These are phyloP conservation scores for Andricus curvator DNA, from an alignment of 2,888 invertebrate species.

Conservation along the genomic window DNA sequence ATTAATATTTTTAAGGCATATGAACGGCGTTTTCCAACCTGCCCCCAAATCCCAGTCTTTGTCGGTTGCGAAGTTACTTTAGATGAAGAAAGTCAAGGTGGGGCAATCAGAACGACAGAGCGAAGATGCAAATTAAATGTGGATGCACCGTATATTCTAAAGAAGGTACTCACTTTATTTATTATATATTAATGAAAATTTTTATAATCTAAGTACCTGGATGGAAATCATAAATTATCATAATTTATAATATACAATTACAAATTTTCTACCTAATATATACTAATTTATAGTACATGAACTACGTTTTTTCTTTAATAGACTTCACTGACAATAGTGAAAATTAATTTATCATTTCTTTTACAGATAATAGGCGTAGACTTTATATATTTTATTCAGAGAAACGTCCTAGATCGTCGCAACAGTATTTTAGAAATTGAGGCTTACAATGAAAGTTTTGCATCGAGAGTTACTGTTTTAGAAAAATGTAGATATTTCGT, in stretches of 20 bases:
- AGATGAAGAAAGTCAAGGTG: conserved; percentile 88
- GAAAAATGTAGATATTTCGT: conserved; percentile 94
- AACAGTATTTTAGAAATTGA: conserved; percentile 91
- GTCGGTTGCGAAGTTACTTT: conserved; percentile 90
- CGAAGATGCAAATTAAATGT: conserved; percentile 93
- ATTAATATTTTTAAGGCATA: conserved; percentile 86
- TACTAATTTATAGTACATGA: too few relatives aligned
- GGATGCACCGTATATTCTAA: conserved; percentile 95
- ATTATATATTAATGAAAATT: too few relatives aligned
- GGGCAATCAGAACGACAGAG: conserved; percentile 88
- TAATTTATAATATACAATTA: too few relatives aligned
- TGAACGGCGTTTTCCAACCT: conserved; percentile 94
- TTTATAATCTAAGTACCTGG: too few relatives aligned
- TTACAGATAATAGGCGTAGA: conserved; percentile 94
- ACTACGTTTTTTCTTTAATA: too few relatives aligned
- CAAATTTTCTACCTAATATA: too few relatives aligned
- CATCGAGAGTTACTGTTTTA: conserved; percentile 88
- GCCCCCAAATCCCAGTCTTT: conserved; percentile 96
- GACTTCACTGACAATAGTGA: not conserved
- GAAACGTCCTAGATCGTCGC: conserved; percentile 90
- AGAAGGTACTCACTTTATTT: conserved; percentile 84
- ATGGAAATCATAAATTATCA: too few relatives aligned
- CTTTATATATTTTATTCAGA: conserved; percentile 93
- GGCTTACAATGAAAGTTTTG: conserved; percentile 95
- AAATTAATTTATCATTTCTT: not conserved